Evolutionary conservation across 2,888 invertebrate genomes (phyloP).

Genomic region (Trilocha varians): DNA sequence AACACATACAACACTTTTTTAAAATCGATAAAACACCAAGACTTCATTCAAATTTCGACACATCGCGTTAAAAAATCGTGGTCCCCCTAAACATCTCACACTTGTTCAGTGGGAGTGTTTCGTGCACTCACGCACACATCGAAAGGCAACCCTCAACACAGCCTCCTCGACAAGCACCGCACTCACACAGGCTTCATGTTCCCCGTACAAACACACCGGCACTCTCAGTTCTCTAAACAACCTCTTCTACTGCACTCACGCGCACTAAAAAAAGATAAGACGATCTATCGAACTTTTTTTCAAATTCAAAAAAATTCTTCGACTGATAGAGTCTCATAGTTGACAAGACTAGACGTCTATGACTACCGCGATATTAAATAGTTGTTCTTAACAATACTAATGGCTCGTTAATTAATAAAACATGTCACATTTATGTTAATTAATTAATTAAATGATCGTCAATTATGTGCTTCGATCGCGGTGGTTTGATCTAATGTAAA

Average conservation of each 20-base stretch:
- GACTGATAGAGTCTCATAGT: conserved; percentile 56
- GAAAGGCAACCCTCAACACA: conserved; percentile 37
- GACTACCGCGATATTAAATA: conserved; percentile 51
- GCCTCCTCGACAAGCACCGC: conserved; percentile 47
- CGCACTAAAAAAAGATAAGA: conserved; percentile 70
- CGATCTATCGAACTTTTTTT: conserved; percentile 70
- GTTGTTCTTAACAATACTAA: conserved; percentile 58
- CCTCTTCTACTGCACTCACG: conserved; percentile 73
- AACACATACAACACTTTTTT: no score
- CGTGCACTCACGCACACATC: conserved; percentile 64
- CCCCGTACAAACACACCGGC: conserved; percentile 61
- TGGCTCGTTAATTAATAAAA: conserved; percentile 64
- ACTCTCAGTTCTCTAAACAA: conserved; percentile 69
- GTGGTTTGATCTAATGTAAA: conserved; percentile 66
- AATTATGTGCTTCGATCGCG: conserved; percentile 59
- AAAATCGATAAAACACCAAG: no score
- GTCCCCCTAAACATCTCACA: conserved; percentile 41
- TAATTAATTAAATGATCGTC: conserved; percentile 64
- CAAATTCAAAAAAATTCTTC: conserved; percentile 54
- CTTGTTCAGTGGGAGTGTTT: conserved; percentile 56
- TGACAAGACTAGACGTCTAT: conserved; percentile 54
- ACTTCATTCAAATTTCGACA: no score
- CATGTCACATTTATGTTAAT: conserved; percentile 69
- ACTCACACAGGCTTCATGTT: conserved; percentile 42
- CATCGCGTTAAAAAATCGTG: conserved; percentile 15